These are phyloP conservation scores for Aurelia sp. DNA, from an alignment of 30 jellyfish, hydroid and myxozoan species.

Conservation along the genomic window DNA sequence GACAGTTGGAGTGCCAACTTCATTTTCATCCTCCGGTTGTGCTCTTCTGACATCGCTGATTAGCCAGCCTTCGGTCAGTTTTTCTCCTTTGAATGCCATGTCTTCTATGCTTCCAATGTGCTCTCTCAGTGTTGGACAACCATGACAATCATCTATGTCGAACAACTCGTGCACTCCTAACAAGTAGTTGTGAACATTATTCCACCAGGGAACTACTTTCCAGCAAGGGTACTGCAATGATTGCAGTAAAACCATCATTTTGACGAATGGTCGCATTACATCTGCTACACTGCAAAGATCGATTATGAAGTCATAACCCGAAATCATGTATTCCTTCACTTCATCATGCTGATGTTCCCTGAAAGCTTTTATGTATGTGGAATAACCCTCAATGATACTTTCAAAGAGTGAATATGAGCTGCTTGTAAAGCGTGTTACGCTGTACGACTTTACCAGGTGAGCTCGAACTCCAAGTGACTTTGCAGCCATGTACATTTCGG, in stretches of 20 bases:
- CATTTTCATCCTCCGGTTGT: neutral
- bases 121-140: too few species aligned
- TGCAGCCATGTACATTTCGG: slow-evolving; percentile 35
- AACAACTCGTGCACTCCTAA: neutral
- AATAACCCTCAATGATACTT: too few species aligned
- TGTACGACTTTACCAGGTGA: slow-evolving; percentile 36
- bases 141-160: too few species aligned
- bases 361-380: too few species aligned
- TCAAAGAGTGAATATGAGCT: slow-evolving; percentile 6
- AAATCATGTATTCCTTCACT: slow-evolving; percentile 11
- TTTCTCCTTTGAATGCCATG: too few species aligned
- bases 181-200: neutral
- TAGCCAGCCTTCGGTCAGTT: too few species aligned
- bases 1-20: slow-evolving; percentile 15
- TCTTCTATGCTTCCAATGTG: too few species aligned
- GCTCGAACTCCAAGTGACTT: slow-evolving; percentile 41
- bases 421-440: slow-evolving; percentile 31
- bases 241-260: neutral
- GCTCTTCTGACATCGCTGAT: too few species aligned
- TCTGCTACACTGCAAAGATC: slow-evolving; percentile 23
- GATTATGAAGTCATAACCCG: slow-evolving; percentile 15
- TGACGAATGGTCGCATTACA: slow-evolving; percentile 19
- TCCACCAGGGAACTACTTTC: too few species aligned
- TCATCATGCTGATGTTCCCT: slow-evolving; percentile 3
- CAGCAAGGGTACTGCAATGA: too few species aligned